Conservation (phyloP, 1,140 invertebrate species). For the Papilio polytes region DNA sequence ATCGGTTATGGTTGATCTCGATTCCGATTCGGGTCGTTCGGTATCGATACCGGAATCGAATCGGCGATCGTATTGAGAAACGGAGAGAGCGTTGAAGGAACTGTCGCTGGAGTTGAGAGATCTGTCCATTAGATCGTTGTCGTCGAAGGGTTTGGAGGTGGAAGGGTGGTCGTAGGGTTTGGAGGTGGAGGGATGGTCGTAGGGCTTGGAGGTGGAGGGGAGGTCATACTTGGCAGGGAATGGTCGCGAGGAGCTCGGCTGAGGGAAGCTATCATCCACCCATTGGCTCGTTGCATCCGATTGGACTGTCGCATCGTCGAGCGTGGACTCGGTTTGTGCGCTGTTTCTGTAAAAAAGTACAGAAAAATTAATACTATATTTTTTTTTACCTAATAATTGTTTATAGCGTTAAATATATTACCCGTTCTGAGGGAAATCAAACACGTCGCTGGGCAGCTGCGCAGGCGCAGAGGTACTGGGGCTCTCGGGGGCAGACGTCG, state of each 20-base stretch:
- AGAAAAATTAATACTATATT: not conserved
- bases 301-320: constrained; percentile 61
- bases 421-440: constrained; percentile 67
- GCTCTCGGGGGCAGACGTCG: constrained; percentile 74
- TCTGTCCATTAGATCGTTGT: constrained; percentile 72
- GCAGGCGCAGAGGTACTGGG: constrained; percentile 64
- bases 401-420: constrained; percentile 40
- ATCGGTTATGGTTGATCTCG: constrained; percentile 67
- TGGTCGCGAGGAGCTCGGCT: constrained; percentile 54
- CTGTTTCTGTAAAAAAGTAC: constrained; percentile 43
- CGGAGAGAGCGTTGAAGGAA: constrained; percentile 76
- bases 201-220: constrained; percentile 68
- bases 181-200: constrained; percentile 66
- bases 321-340: constrained; percentile 57
- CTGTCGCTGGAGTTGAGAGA: constrained; percentile 77
- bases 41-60: constrained; percentile 68
- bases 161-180: constrained; percentile 68
- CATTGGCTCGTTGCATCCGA: constrained; percentile 81
- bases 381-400: not conserved
- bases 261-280: constrained; percentile 81
- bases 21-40: constrained; percentile 57
- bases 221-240: constrained; percentile 63
- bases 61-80: constrained; percentile 69
- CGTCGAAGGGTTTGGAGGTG: constrained; percentile 69
- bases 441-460: constrained; percentile 60